Percentiles rank a stretch among this genome's conserved stretches.
Conservation (phyloP, 2,113 vertebrate species). For the Catharus minimus region DNA sequence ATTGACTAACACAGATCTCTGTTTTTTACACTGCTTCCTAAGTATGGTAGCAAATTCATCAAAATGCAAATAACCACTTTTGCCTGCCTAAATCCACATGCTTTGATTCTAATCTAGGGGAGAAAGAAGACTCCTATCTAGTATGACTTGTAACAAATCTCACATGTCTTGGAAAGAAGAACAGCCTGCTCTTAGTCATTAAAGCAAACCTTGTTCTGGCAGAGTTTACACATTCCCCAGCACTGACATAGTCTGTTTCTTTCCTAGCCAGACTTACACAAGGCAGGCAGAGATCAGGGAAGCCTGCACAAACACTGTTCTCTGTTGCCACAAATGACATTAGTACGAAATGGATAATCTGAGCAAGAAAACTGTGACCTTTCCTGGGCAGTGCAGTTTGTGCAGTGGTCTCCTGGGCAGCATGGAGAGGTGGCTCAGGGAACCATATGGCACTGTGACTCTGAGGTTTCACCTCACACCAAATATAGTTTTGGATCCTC, state of each 20-base stretch:
- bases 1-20: slow-evolving; percentile 4
- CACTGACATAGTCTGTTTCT: background rate
- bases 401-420: background rate
- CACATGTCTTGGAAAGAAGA: background rate
- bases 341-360: background rate
- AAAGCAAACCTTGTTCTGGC: background rate
- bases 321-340: background rate
- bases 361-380: background rate
- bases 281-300: background rate
- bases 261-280: background rate
- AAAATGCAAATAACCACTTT: background rate
- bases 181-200: background rate
- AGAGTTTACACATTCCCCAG: background rate
- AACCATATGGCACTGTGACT: accelerated
- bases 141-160: background rate
- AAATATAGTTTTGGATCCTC: background rate
- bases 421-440: background rate
- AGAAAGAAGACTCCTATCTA: background rate
- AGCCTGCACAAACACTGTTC: background rate
- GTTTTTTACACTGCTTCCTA: background rate
- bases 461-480: background rate
- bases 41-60: background rate
- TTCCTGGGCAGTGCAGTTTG: background rate
- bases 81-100: background rate
- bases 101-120: background rate